A percentile compares a stretch with the other conserved stretches of the same genome.
Conservation (phyloP, 2,113 vertebrate species). For the Notiomystis cincta region DNA sequence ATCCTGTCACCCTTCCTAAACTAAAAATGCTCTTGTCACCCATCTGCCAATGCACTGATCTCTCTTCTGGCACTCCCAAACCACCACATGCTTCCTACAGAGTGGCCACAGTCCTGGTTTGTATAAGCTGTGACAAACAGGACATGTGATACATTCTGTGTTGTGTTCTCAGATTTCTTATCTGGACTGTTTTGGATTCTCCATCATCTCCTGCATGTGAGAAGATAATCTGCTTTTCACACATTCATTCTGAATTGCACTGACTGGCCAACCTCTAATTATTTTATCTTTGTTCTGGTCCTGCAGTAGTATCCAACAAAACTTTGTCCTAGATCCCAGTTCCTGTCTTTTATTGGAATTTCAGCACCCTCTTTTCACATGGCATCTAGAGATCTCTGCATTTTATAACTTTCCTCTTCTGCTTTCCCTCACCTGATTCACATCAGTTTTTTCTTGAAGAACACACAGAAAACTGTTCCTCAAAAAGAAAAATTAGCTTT, state of each 20-base stretch:
- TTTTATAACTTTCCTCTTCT: neutral
- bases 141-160: fast-evolving
- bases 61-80: neutral
- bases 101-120: neutral
- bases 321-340: neutral
- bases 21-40: neutral
- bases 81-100: neutral
- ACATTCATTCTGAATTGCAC: neutral
- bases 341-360: neutral
- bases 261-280: neutral
- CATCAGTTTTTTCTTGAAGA: neutral
- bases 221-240: neutral
- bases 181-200: neutral
- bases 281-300: neutral
- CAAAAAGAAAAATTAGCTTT: neutral
- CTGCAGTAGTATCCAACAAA: neutral
- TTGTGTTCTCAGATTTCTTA: neutral
- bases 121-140: neutral
- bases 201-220: neutral
- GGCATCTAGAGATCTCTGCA: neutral
- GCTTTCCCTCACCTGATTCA: neutral
- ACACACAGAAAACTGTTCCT: neutral
- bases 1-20: neutral
- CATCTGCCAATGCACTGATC: neutral
- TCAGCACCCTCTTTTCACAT: neutral